Percentiles rank a stretch among this genome's conserved stretches.
These are phyloP conservation scores for Pagetopsis macropterus DNA, from an alignment of 2,797 vertebrate genomes.

Conservation along the genomic window DNA sequence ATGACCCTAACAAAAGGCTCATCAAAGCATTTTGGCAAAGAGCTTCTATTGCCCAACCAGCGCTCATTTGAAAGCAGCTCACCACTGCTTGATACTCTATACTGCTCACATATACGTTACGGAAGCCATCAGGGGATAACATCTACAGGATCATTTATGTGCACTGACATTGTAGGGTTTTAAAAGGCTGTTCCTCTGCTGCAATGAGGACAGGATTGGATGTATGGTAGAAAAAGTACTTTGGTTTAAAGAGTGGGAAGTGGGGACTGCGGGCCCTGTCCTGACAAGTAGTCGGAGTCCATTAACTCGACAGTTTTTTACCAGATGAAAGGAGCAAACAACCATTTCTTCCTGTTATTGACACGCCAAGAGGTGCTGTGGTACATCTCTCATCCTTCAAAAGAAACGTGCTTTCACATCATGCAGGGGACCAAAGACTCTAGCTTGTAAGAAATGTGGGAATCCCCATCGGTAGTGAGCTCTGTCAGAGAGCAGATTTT, in stretches of 20 bases:
- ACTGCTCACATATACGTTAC: conserved; percentile 15
- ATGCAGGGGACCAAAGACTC: background rate
- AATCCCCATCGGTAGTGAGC: background rate
- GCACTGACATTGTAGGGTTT: background rate
- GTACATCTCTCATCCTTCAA: background rate
- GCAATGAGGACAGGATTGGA: background rate
- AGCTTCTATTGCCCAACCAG: conserved; percentile 13
- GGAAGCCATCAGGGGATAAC: background rate
- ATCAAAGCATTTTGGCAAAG: conserved; percentile 5
- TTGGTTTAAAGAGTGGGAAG: background rate
- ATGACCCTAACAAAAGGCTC: conserved; percentile 17
- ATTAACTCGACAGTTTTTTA: conserved; percentile 23
- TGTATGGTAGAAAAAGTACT: conserved; percentile 3
- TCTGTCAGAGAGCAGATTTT: background rate
- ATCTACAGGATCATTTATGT: background rate
- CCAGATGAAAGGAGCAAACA: conserved; percentile 1
- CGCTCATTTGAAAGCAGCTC: conserved; percentile 1
- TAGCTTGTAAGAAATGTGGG: background rate
- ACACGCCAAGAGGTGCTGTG: background rate
- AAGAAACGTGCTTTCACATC: background rate
- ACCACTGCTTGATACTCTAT: background rate
- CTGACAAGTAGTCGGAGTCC: conserved; percentile 22
- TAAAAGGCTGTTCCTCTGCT: conserved; percentile 9
- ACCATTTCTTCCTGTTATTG: conserved; percentile 1
- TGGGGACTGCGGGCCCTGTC: background rate